Base-by-base conservation (phyloP, 2,888 invertebrate genomes). In the Schizotus pectinicornis region DNA sequence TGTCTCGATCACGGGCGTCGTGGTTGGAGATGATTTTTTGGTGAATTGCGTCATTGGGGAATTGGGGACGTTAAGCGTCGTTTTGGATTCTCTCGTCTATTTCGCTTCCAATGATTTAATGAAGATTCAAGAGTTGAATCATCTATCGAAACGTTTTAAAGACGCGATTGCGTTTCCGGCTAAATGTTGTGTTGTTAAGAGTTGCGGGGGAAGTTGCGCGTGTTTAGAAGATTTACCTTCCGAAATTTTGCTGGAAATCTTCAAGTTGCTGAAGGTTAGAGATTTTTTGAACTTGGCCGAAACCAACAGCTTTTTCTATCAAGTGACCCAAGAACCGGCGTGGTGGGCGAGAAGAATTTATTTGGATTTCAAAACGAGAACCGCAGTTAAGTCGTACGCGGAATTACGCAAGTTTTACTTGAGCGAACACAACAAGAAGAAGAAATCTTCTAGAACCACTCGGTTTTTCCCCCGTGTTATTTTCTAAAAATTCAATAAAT, bases 151-250 rank as follows among this genome's bases (percentile, higher is more conserved):
- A 9, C 61, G 53, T 31, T 73, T 80, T 51, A 80, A 80, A 67
- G 65, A 71, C 37, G 31, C 59, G 7, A 72, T 80, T 39, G 67
- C 73, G 7, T 72, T 69, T 64, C 74, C 74, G 1, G 71, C 71
- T 0, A 79, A 76, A 67, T 62, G 62, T 49, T 59, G 61, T 7
- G 65, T 75, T 50, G 37, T 63, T 70, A 43, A 50, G 45, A 13
- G 34, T 37, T 30, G 54, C 35, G 36, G 63, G 22, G 61, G 59
- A 43, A 56, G 59, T 56, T 71, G 79, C 7, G 41, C 7, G 12
- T 74, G 77, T 67, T 63, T 82, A 6, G 66, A 71, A 39, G 72
- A 77, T 39, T 61, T 82, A 46, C 82, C 82, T 5, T 59, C 63
- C 0, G 82, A 82, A 69, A 56, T 82, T 5, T 69, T 74, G 51